Conservation (phyloP, 2,888 invertebrate species). For the Ennomos erosarius region DNA sequence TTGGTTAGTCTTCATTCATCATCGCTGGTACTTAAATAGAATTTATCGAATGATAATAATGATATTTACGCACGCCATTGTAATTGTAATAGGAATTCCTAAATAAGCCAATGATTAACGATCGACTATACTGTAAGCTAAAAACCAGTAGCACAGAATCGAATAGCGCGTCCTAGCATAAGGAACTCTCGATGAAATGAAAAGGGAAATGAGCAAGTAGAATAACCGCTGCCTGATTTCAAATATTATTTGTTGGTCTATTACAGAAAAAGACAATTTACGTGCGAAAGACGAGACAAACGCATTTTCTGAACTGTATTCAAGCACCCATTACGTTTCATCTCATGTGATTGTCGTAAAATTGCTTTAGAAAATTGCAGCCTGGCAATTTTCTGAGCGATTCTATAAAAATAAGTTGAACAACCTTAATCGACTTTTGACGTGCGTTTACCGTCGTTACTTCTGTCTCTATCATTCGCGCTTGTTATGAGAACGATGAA, state of each 20-base stretch:
- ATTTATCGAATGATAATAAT: constrained; percentile 39
- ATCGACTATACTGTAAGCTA: constrained; percentile 4
- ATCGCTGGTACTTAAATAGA: constrained; percentile 43
- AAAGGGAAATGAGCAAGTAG: constrained; percentile 9
- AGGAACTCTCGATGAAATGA: constrained; percentile 8
- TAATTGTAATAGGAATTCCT: constrained; percentile 19
- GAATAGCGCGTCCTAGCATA: constrained; percentile 8
- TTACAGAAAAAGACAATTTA: constrained; percentile 24
- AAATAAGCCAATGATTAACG: constrained; percentile 14
- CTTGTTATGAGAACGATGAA: constrained; percentile 57
- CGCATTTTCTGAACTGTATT: constrained; percentile 37
- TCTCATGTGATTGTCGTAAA: constrained; percentile 43
- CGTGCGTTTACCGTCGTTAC: constrained; percentile 51
- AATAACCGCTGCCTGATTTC: constrained; percentile 17
- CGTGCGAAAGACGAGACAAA: constrained; percentile 4
- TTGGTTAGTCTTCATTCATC: constrained; percentile 49
- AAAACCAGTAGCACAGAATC: no score
- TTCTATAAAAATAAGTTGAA: constrained; percentile 68
- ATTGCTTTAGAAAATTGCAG: constrained; percentile 59
- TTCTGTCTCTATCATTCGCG: constrained; percentile 55
- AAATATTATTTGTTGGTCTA: constrained; percentile 21
- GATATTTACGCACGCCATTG: constrained; percentile 19
- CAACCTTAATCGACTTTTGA: constrained; percentile 62
- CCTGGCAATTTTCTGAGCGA: constrained; percentile 59
- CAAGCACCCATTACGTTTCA: constrained; percentile 36